Conservation (phyloP, 1,140 invertebrate genomes). For the Caenorhabditis tropicalis region DNA sequence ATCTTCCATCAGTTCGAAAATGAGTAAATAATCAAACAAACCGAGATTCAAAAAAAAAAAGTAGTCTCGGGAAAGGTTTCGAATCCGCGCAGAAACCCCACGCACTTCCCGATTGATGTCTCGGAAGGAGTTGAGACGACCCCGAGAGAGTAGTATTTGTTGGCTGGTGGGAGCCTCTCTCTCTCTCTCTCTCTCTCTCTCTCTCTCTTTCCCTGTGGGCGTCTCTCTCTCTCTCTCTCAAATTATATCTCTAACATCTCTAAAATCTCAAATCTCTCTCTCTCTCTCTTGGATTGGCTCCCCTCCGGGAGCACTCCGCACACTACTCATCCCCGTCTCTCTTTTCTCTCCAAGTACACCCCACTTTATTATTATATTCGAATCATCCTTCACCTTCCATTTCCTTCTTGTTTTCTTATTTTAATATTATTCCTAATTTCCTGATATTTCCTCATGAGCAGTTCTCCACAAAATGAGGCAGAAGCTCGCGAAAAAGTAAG, state of each 20-base stretch:
- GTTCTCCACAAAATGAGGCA: constrained; percentile 42
- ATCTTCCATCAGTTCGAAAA: constrained; percentile 5
- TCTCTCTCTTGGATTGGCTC: constrained; percentile 28
- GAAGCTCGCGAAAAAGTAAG: constrained; percentile 36
- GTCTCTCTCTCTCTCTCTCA: not conserved
- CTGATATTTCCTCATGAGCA: constrained; percentile 18
- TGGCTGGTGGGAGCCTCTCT: not conserved
- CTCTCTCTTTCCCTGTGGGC: not conserved
- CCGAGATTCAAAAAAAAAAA: not conserved
- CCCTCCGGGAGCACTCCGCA: constrained; percentile 40
- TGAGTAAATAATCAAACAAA: constrained; percentile 19
- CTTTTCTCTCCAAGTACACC: constrained; percentile 29
- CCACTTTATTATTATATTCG: constrained; percentile 43
- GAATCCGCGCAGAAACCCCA: constrained; percentile 12
- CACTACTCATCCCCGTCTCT: constrained; percentile 8
- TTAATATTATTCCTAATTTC: not conserved
- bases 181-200: not conserved
- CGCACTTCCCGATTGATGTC: constrained; percentile 4
- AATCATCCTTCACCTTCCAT: not conserved
- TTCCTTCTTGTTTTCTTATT: not conserved
- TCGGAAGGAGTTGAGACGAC: too few relatives aligned
- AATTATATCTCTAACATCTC: not conserved
- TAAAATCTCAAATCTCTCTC: not conserved
- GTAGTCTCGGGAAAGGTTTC: too few relatives aligned
- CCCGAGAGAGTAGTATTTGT: not conserved